A percentile compares a stretch with the other conserved stretches of the same genome.
These are phyloP conservation scores for Brachionus calyciflorus DNA, from an alignment of 1,140 invertebrate species.

Conservation along the genomic window DNA sequence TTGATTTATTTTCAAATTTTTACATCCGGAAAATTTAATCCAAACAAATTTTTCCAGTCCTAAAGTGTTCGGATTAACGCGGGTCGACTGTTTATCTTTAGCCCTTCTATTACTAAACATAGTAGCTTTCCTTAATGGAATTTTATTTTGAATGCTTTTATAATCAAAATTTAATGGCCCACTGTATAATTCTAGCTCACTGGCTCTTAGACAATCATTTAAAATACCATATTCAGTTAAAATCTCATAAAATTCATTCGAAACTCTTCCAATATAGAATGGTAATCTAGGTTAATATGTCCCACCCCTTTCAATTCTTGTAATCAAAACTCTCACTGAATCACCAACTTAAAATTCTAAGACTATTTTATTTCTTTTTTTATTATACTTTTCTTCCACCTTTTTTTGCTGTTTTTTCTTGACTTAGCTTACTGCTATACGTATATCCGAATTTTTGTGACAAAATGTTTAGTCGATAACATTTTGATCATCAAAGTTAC, in stretches of 20 bases:
- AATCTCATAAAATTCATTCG: neutral
- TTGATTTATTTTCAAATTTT: no score
- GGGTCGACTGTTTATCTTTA: no score
- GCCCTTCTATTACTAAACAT: neutral
- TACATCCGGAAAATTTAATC: no score
- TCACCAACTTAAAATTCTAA: neutral
- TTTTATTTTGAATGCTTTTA: neutral
- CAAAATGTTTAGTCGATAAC: neutral
- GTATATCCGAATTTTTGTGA: neutral
- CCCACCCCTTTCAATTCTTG: neutral
- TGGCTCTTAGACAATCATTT: neutral
- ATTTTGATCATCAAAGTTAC: neutral
- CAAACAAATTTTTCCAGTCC: no score
- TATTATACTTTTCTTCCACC: slow-evolving; percentile 6
- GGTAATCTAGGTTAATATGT: neutral
- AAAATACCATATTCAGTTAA: neutral
- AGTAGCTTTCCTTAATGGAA: neutral
- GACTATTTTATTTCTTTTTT: slow-evolving; percentile 7
- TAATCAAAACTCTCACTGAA: neutral
- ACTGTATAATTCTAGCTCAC: slow-evolving; percentile 1
- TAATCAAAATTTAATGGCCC: neutral
- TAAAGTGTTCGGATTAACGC: no score
- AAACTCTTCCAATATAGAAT: neutral
- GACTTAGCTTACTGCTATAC: no score
- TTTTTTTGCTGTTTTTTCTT: neutral